Evolutionary conservation across 2,888 invertebrate genomes (phyloP).

Genomic region (Mylabris sibirica): DNA sequence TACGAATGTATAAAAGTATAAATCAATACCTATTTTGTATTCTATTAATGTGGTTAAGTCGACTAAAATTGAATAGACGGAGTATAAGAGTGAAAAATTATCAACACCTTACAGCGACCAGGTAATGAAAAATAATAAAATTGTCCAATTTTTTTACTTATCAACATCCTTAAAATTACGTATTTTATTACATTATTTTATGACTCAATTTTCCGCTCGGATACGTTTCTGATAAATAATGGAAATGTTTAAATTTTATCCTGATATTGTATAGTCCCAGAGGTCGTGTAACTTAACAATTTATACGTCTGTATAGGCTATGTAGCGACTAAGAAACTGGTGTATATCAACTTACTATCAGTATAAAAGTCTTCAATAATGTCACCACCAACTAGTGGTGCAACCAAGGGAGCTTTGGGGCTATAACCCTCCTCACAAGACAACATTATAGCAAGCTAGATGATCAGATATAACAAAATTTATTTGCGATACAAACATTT

Average conservation of each 20-base stretch:
- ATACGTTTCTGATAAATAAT: conserved; percentile 33
- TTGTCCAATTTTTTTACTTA: not conserved
- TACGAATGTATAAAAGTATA: no score
- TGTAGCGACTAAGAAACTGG: conserved; percentile 22
- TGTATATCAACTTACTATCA: not conserved
- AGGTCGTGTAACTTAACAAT: conserved; percentile 33
- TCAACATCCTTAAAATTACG: conserved; percentile 21
- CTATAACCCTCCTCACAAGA: no score
- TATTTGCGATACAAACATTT: no score
- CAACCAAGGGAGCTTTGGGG: no score
- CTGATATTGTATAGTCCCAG: conserved; percentile 28
- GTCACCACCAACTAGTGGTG: no score
- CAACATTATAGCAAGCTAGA: no score
- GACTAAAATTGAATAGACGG: not conserved
- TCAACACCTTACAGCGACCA: not conserved
- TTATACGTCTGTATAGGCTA: conserved; percentile 22
- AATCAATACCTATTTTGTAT: no score
- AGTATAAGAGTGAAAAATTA: not conserved
- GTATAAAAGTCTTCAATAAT: not conserved
- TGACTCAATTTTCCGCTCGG: conserved; percentile 35
- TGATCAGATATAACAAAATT: no score
- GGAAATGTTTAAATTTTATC: conserved; percentile 32
- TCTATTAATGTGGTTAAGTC: no score
- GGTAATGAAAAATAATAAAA: not conserved
- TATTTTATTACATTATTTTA: conserved; percentile 33